Conservation (phyloP, 2,113 vertebrate species). For the Cariama cristata region DNA sequence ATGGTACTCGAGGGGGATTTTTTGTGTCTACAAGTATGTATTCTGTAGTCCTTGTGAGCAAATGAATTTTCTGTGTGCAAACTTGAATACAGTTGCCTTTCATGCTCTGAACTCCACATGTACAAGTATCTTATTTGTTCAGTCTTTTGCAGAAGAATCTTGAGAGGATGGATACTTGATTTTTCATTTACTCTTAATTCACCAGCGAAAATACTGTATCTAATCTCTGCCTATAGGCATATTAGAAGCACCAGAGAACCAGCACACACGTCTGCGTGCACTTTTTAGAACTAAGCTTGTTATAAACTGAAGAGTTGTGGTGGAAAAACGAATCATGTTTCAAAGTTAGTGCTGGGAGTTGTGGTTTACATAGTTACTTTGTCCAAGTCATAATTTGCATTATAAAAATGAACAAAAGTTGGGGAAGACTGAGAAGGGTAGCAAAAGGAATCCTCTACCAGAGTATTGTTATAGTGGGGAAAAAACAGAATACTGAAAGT, state of each 20-base stretch:
- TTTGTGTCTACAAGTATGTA: not conserved
- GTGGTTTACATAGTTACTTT: not conserved
- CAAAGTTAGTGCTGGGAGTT: not conserved
- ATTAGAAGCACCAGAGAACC: not conserved
- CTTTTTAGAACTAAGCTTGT: not conserved
- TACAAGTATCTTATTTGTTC: not conserved
- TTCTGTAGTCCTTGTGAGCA: not conserved
- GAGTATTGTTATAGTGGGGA: not conserved
- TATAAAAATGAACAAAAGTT: not conserved
- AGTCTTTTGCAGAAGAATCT: not conserved
- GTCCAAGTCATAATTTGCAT: not conserved
- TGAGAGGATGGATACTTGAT: not conserved
- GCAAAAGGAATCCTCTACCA: not conserved
- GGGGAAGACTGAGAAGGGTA: not conserved
- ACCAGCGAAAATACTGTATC: not conserved
- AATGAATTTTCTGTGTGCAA: not conserved
- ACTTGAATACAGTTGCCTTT: not conserved
- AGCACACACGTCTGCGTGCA: accelerated
- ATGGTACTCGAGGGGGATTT: not conserved
- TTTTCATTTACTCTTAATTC: not conserved
- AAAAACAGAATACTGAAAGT: not conserved
- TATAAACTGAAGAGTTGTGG: not conserved
- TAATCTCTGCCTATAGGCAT: not conserved
- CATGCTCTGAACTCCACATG: accelerated
- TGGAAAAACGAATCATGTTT: accelerated